Conservation (phyloP, 53 echinoderm and acorn worm species). For the Arbacia lixula region DNA sequence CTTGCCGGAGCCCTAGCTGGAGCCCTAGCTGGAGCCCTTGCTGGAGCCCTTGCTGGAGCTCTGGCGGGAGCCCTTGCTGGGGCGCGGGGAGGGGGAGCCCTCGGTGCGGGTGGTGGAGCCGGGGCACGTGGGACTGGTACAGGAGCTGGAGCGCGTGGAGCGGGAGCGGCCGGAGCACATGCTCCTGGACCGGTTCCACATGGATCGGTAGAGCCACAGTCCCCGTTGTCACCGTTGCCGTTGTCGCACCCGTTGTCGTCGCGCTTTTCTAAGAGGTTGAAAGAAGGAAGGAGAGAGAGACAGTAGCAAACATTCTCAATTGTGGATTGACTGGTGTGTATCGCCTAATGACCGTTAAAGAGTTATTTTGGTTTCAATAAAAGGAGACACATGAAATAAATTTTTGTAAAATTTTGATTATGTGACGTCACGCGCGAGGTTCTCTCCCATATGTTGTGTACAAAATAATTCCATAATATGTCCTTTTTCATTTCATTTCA, state of each 20-base stretch:
- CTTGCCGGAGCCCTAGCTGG: not conserved
- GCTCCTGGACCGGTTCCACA: not conserved
- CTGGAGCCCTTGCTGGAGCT: not conserved
- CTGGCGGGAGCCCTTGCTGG: not conserved
- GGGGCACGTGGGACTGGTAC: slow-evolving; percentile 5
- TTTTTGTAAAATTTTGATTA: no score
- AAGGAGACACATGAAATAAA: no score
- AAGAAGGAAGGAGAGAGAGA: no score
- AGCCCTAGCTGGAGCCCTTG: not conserved
- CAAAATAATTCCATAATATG: no score
- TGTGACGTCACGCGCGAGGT: no score
- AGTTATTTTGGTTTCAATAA: no score
- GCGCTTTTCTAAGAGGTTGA: slow-evolving; percentile 41
- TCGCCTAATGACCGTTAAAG: no score
- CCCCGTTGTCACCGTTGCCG: slow-evolving; percentile 9
- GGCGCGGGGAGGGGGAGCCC: not conserved
- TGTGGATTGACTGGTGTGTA: not conserved
- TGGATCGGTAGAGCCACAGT: slow-evolving; percentile 1
- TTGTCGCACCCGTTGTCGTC: slow-evolving; percentile 37
- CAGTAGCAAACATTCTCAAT: not conserved
- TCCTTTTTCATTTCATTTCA: no score
- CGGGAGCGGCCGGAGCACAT: slow-evolving; percentile 19
- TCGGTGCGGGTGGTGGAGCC: not conserved
- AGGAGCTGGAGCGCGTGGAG: slow-evolving; percentile 12
- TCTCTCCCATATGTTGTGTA: no score